A percentile compares a stretch with the other conserved stretches of the same genome.
phyloP scores from a whole-genome alignment of 1,140 invertebrate genomes.

The Lucilia sericata region DNA sequence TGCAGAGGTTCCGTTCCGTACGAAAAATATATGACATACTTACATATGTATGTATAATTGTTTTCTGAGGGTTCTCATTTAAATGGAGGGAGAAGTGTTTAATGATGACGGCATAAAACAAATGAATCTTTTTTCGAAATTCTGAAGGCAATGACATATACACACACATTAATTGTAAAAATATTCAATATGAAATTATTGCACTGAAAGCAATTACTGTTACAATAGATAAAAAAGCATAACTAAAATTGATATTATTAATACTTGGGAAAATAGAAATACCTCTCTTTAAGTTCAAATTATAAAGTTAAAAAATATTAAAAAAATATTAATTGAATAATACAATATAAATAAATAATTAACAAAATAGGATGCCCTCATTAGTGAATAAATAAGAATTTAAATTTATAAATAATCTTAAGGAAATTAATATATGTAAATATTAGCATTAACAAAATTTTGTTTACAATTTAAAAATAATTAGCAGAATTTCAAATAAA shows the following conservation, averaged over 20 bases:
- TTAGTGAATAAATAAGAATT: background rate
- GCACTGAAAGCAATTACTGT: slow-evolving; percentile 53
- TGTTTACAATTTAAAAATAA: slow-evolving; percentile 27
- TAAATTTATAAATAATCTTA: background rate
- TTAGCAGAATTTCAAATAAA: slow-evolving; percentile 10
- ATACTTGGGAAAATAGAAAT: slow-evolving; percentile 68
- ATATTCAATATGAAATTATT: background rate
- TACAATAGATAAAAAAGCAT: slow-evolving; percentile 45
- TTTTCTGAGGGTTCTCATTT: too few relatives aligned
- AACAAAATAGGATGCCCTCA: slow-evolving; percentile 4
- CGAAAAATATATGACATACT: too few relatives aligned
- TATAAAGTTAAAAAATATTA: slow-evolving; percentile 41
- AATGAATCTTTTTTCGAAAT: too few relatives aligned
- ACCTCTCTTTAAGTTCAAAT: slow-evolving; percentile 69
- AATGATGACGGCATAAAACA: too few relatives aligned
- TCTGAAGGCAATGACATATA: too few relatives aligned
- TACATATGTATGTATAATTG: too few relatives aligned
- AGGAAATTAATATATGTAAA: background rate
- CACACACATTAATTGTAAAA: too few relatives aligned
- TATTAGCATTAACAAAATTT: slow-evolving; percentile 6
- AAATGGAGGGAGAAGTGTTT: too few relatives aligned
- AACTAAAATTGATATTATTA: slow-evolving; percentile 54
- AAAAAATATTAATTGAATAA: slow-evolving; percentile 20
- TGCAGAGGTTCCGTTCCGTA: too few relatives aligned
- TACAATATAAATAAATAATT: background rate